Evolutionary conservation across 2,113 vertebrate species (phyloP).

Genomic region (Notarius quadriscutis): DNA sequence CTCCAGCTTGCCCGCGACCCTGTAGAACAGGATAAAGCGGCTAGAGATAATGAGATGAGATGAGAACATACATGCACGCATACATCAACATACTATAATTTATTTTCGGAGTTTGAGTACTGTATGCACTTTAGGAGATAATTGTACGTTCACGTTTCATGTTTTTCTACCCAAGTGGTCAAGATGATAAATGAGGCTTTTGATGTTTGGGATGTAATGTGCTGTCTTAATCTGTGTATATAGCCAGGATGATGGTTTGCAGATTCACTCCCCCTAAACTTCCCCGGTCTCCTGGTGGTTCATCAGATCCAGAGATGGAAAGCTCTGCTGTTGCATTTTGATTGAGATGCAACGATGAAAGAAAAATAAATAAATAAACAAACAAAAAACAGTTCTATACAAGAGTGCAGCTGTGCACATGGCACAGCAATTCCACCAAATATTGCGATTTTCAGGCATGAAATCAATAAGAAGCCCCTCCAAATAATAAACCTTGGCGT

Average conservation of each 20-base stretch:
- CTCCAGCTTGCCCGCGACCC: too few relatives aligned
- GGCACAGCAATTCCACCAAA: not conserved
- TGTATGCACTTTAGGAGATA: too few relatives aligned
- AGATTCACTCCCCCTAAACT: not conserved
- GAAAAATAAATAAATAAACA: not conserved
- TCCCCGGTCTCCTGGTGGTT: conserved; percentile 7
- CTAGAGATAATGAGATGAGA: too few relatives aligned
- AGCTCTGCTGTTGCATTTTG: conserved; percentile 5
- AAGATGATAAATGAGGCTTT: not conserved
- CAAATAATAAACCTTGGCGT: not conserved
- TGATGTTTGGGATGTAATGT: not conserved
- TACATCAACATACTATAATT: too few relatives aligned
- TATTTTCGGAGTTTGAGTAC: too few relatives aligned
- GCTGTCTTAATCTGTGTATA: not conserved
- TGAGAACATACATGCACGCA: too few relatives aligned
- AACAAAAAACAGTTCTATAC: too few relatives aligned
- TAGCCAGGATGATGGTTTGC: conserved; percentile 11
- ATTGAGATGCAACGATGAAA: conserved; percentile 21
- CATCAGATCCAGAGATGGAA: conserved; percentile 37
- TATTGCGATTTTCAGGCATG: not conserved
- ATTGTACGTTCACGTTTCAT: not conserved
- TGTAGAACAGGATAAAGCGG: too few relatives aligned
- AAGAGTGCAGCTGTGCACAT: not conserved
- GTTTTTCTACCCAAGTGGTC: not conserved
- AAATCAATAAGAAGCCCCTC: not conserved